Evolutionary conservation across 2,888 invertebrate genomes (phyloP).

Genomic region (Calliphora vomitoria): DNA sequence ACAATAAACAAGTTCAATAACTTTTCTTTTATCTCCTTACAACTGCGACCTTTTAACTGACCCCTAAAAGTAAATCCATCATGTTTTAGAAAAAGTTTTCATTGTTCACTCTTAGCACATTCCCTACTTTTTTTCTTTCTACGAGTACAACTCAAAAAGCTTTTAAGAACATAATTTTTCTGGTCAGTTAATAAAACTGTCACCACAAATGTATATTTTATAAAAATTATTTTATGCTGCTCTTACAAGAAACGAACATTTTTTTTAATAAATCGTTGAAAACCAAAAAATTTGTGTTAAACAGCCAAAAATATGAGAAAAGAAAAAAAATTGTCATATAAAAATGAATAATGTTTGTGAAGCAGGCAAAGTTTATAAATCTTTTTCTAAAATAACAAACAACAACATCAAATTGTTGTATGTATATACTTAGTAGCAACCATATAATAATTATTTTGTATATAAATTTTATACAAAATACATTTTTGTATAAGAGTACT

Average conservation of each 20-base stretch:
- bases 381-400: slow-evolving; percentile 48
- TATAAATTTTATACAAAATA: slow-evolving; percentile 32
- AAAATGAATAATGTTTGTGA: slow-evolving; percentile 72
- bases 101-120: neutral
- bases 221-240: slow-evolving; percentile 1
- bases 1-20: neutral
- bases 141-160: slow-evolving; percentile 42
- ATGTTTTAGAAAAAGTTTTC: slow-evolving; percentile 26
- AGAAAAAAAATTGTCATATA: slow-evolving; percentile 52
- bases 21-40: neutral
- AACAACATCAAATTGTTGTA: slow-evolving; percentile 10
- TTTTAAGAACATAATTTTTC: slow-evolving; percentile 66
- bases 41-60: slow-evolving; percentile 50
- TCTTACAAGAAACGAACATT: slow-evolving; percentile 22
- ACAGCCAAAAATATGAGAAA: slow-evolving; percentile 21
- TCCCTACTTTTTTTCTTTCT: neutral
- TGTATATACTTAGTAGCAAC: neutral
- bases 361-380: slow-evolving; percentile 73
- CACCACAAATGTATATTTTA: slow-evolving; percentile 61
- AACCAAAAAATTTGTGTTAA: slow-evolving; percentile 51
- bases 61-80: slow-evolving; percentile 54
- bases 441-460: slow-evolving; percentile 58
- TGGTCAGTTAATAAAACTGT: slow-evolving; percentile 74
- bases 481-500: neutral
- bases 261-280: slow-evolving; percentile 61